These are phyloP conservation scores for Macropus fuliginosus DNA, from an alignment of 2,797 vertebrate genomes.

Conservation along the genomic window DNA sequence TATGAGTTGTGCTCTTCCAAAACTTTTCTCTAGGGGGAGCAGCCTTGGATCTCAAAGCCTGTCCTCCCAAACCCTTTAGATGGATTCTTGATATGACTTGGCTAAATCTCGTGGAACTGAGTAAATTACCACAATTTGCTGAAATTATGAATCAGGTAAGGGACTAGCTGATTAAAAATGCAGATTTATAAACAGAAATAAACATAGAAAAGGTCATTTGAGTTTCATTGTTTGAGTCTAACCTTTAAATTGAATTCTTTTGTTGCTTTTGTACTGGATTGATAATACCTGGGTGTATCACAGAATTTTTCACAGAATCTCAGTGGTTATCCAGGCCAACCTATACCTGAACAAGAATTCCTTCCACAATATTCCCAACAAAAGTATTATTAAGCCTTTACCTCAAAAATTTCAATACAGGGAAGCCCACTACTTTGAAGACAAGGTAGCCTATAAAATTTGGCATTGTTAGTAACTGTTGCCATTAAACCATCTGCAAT, in stretches of 20 bases:
- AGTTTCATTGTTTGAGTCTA: not conserved
- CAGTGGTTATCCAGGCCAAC: not conserved
- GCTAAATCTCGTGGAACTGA: conserved; percentile 91
- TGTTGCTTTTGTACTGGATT: not conserved
- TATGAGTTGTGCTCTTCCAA: not conserved
- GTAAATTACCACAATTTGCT: conserved; percentile 87
- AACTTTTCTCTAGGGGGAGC: conserved; percentile 86
- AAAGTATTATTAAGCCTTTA: not conserved
- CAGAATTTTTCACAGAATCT: not conserved
- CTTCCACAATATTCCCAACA: not conserved
- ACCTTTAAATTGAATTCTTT: not conserved
- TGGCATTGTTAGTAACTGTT: not conserved
- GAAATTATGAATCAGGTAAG: conserved; percentile 88
- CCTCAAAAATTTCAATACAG: not conserved
- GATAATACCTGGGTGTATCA: not conserved
- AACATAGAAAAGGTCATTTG: not conserved
- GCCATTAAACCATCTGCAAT: not conserved
- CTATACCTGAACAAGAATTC: not conserved
- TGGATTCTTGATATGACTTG: conserved; percentile 91
- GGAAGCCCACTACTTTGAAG: not conserved
- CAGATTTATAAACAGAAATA: not conserved
- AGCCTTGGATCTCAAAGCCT: conserved; percentile 90
- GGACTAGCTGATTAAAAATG: not conserved
- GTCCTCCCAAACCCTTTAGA: conserved; percentile 87
- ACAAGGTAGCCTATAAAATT: not conserved